Base-by-base conservation (phyloP, 2,797 vertebrate species). In the Melanogrammus aeglefinus region DNA sequence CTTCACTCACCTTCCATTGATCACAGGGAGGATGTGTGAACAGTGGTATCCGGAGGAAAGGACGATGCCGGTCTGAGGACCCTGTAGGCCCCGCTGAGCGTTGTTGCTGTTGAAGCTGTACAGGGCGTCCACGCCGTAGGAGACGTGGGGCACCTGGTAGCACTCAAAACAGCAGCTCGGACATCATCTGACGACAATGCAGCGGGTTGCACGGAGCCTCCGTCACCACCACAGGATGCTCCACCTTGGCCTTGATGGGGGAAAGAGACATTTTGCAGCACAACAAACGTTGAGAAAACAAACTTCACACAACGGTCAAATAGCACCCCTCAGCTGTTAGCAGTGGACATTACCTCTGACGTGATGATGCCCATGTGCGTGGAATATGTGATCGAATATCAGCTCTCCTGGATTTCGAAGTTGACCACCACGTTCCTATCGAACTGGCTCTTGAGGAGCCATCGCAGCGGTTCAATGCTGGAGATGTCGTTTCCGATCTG, bases 121-220 rank as follows among this genome's bases (percentile, higher is more conserved):
- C 80, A 99, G 90, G 71, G 95, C 91, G 79, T 99, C 98, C 44
- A 99, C 91, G 0, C 97, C 97, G 1, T 98, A 99, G 9, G 96
- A 96, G 72, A 98, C 94, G n/a, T 94, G 93, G 0, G 98, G 97
- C 39, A 98, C 94, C 1, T 92, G 85, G 3, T 99, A 99, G 84
- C 98, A 99, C 79, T 99, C 98, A 0, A 99, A n/a, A 99, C 47
- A 99, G 93, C 31, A 99, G 89, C 89, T 99, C 97, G 0, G 97
- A 98, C 96, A 99, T 97, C 97, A 99, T 98, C 88, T 99, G 97
- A 1, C 97, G 93, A 0, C 97, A 97, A 91, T 98, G 97, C 2
- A 98, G 93, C 0, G 97, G 97, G 89, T 97, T 99, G 85, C 96
- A 98, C 35, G 96, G 95, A 0, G 98, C 96, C 91, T 99, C 98